Conservation (phyloP, 2,797 vertebrate species). For the Arnoldichthys spilopterus region DNA sequence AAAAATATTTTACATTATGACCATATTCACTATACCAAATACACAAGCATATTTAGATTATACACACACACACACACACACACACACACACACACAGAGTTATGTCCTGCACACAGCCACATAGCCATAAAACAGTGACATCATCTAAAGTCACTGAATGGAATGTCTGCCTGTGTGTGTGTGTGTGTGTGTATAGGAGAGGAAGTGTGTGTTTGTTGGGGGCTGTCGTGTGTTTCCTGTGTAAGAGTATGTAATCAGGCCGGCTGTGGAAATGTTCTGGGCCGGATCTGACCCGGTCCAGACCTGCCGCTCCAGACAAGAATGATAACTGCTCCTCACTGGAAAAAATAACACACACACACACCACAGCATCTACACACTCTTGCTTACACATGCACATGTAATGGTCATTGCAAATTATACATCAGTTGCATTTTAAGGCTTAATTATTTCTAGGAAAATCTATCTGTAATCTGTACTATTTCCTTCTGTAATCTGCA, state of each 20-base stretch:
- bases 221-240: conserved; percentile 6
- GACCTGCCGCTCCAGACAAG: neutral
- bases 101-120: neutral
- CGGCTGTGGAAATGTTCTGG: neutral
- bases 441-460: neutral
- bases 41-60: too few relatives aligned
- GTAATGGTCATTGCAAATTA: neutral
- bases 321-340: neutral
- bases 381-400: neutral
- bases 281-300: conserved; percentile 10
- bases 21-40: too few relatives aligned
- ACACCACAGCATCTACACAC: neutral
- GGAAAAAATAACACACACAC: neutral
- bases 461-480: too few relatives aligned
- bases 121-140: conserved; percentile 11
- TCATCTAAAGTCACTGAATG: neutral
- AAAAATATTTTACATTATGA: neutral
- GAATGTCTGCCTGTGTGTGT: conserved; percentile 65
- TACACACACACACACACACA: neutral
- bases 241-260: conserved; percentile 2
- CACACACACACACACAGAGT: neutral
- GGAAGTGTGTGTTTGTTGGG: conserved; percentile 2
- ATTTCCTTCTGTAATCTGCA: neutral
- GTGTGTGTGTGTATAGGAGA: conserved; percentile 57
- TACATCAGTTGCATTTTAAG: neutral